These are phyloP conservation scores for Drosophila neutralis DNA, from an alignment of 2,888 invertebrate species.

Conservation along the genomic window DNA sequence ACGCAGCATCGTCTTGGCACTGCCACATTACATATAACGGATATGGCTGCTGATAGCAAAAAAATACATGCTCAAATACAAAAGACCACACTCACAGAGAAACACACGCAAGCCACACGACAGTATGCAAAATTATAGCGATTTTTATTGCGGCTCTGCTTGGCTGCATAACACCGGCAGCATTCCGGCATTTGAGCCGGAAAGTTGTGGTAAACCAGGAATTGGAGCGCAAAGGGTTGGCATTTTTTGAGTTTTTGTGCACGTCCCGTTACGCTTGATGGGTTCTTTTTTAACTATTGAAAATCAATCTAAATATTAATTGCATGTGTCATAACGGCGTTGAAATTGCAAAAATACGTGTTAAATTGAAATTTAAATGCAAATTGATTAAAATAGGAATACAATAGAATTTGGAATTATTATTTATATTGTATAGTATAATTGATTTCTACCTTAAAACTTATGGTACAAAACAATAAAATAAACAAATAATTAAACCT, in stretches of 20 bases:
- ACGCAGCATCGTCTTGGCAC: constrained; percentile 48
- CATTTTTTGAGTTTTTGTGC: constrained; percentile 10
- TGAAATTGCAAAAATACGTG: constrained; percentile 31
- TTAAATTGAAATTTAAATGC: not conserved
- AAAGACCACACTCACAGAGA: constrained; percentile 10
- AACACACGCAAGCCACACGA: constrained; percentile 21
- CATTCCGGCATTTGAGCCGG: constrained; percentile 36
- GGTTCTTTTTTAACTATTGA: constrained; percentile 62
- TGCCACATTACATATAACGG: constrained; percentile 37
- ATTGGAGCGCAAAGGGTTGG: not conserved
- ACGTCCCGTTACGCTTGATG: constrained; percentile 46
- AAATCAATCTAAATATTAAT: constrained; percentile 80
- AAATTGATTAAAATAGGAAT: not conserved
- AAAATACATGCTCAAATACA: constrained; percentile 17
- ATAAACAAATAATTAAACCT: not conserved
- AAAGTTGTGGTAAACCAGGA: constrained; percentile 1
- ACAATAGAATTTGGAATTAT: not conserved
- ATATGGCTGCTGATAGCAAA: constrained; percentile 37
- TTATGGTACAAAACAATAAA: not conserved
- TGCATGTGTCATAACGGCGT: constrained; percentile 60
- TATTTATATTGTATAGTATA: not conserved
- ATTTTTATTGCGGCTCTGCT: constrained; percentile 75
- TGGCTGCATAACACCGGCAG: constrained; percentile 60
- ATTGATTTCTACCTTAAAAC: not conserved
- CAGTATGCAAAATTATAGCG: constrained; percentile 69